Evolutionary conservation across 2,797 vertebrate genomes (phyloP).

Genomic region (Australoheros facetus): DNA sequence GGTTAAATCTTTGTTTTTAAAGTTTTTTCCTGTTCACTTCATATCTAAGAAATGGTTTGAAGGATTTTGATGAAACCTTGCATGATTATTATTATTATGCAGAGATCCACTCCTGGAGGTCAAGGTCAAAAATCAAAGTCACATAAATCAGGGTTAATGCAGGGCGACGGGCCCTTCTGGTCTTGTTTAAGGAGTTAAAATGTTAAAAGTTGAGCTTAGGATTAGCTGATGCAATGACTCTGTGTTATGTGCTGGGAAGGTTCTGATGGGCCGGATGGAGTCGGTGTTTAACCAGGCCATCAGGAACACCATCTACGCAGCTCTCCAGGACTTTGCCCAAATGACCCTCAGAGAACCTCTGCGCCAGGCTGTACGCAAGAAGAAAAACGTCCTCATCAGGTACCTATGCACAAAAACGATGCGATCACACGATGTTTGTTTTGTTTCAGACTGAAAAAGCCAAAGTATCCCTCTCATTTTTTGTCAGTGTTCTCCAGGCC

Average conservation of each 20-base stretch:
- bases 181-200: no score
- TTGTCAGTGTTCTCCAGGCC: constrained; percentile 92
- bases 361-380: constrained; percentile 97
- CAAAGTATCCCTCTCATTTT: neutral
- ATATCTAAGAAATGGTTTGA: no score
- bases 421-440: neutral
- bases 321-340: constrained; percentile 98
- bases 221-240: neutral
- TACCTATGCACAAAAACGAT: neutral
- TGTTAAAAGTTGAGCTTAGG: no score
- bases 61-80: no score
- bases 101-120: no score
- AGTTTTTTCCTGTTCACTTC: no score
- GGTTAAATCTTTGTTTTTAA: no score
- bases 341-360: constrained; percentile 94
- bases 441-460: neutral
- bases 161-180: no score
- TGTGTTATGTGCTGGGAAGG: constrained; percentile 48
- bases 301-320: constrained; percentile 97
- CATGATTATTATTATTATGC: no score
- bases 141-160: no score
- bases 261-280: constrained; percentile 99
- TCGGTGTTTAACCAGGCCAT: constrained; percentile 99
- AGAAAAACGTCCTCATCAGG: constrained; percentile 96
- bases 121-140: no score